Evolutionary conservation across 2,888 invertebrate genomes (phyloP).

Genomic region (Agonopterix alstromeriana): DNA sequence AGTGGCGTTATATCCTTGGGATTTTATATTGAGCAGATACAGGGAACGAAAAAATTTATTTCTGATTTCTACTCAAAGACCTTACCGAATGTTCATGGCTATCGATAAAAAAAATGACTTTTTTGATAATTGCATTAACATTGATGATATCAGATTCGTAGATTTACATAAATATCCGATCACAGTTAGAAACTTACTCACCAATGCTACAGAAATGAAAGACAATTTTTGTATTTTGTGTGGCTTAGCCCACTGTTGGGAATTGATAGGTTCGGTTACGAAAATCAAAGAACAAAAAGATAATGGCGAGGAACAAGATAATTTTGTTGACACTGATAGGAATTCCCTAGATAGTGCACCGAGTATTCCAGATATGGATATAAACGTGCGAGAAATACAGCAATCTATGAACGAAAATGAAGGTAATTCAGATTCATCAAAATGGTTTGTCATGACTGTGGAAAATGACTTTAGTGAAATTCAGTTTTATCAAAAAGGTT

Average conservation of each 20-base stretch:
- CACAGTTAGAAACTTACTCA: conserved; percentile 53
- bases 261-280: conserved; percentile 53
- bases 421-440: conserved; percentile 32
- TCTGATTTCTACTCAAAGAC: conserved; percentile 41
- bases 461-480: conserved; percentile 74
- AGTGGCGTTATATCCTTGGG: conserved; percentile 49
- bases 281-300: conserved; percentile 26
- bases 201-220: conserved; percentile 40
- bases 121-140: conserved; percentile 50
- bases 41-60: conserved; percentile 51
- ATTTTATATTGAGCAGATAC: conserved; percentile 53
- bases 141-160: conserved; percentile 46
- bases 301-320: neutral
- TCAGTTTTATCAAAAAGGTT: conserved; percentile 63
- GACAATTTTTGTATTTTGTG: conserved; percentile 59
- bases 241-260: conserved; percentile 60
- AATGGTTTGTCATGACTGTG: conserved; percentile 76
- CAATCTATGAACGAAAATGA: neutral
- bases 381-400: neutral
- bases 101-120: conserved; percentile 34
- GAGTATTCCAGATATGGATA: neutral
- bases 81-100: conserved; percentile 55
- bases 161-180: conserved; percentile 52
- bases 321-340: neutral
- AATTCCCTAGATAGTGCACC: neutral